These are phyloP conservation scores for Pseudopodoces humilis DNA, from an alignment of 2,113 vertebrate species.

Conservation along the genomic window DNA sequence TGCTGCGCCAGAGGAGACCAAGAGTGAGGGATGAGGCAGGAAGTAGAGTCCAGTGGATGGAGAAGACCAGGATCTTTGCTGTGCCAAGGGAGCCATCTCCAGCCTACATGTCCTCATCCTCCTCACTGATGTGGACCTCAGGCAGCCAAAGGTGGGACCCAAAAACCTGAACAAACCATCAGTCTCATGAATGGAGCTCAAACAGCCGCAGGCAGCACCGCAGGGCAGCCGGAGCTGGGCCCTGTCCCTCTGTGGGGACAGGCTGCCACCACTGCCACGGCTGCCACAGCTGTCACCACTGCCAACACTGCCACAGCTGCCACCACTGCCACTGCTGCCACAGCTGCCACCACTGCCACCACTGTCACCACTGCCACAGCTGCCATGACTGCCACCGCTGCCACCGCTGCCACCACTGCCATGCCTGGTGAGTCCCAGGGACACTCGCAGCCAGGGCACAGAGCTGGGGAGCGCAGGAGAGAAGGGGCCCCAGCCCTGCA, in stretches of 20 bases:
- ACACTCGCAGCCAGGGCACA: not conserved
- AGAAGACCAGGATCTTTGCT: not conserved
- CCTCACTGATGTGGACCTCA: not conserved
- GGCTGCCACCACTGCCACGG: not conserved
- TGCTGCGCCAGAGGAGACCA: not conserved
- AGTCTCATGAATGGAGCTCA: not conserved
- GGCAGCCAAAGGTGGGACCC: not conserved
- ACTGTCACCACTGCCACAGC: too few relatives aligned
- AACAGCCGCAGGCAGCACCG: not conserved
- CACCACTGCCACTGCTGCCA: too few relatives aligned
- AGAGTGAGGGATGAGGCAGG: not conserved
- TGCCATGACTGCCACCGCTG: not conserved
- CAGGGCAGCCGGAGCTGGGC: not conserved
- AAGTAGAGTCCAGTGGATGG: not conserved
- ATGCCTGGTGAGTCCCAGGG: not conserved
- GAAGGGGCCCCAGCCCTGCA: not conserved
- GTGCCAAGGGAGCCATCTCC: not conserved
- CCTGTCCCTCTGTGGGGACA: not conserved
- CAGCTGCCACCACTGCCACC: not conserved
- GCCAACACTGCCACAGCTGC: not conserved
- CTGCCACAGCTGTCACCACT: not conserved
- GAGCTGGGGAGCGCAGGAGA: not conserved
- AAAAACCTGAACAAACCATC: not conserved
- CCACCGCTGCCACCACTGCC: not conserved
- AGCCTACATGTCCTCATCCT: not conserved